These are phyloP conservation scores for Oreortyx pictus DNA, from an alignment of 2,797 vertebrate species.

Conservation along the genomic window DNA sequence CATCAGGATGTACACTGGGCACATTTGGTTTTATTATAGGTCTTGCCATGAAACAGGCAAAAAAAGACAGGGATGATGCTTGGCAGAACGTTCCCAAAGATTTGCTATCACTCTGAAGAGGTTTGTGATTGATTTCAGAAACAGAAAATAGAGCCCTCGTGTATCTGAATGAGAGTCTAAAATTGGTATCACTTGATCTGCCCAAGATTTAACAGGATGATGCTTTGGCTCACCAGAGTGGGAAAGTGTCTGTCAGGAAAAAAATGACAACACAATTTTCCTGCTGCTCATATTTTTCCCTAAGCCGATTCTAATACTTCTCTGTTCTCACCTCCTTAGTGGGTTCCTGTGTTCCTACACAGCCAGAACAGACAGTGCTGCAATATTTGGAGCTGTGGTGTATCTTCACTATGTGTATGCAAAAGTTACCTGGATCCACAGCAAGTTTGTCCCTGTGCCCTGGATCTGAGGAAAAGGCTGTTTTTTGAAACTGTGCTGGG, in stretches of 20 bases:
- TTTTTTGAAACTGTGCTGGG: background rate
- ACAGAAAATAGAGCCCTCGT: background rate
- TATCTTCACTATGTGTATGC: background rate
- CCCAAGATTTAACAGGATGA: background rate
- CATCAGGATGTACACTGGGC: background rate
- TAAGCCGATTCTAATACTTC: background rate
- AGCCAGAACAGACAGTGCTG: background rate
- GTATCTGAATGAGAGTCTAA: background rate
- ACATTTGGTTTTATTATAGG: background rate
- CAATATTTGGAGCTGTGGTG: background rate
- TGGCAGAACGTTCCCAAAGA: background rate
- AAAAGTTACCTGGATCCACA: background rate
- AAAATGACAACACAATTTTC: background rate
- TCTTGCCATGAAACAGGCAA: background rate
- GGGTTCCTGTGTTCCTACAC: background rate
- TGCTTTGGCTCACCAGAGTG: background rate
- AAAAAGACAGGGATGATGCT: background rate
- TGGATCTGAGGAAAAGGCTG: background rate
- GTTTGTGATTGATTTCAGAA: background rate
- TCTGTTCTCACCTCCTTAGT: background rate
- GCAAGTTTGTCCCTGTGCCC: background rate
- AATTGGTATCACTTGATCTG: background rate
- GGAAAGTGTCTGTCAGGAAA: background rate
- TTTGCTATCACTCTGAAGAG: background rate
- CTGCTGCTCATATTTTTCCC: background rate